phyloP scores from a whole-genome alignment of 2,113 vertebrate genomes.

The Baryphthengus martii region DNA sequence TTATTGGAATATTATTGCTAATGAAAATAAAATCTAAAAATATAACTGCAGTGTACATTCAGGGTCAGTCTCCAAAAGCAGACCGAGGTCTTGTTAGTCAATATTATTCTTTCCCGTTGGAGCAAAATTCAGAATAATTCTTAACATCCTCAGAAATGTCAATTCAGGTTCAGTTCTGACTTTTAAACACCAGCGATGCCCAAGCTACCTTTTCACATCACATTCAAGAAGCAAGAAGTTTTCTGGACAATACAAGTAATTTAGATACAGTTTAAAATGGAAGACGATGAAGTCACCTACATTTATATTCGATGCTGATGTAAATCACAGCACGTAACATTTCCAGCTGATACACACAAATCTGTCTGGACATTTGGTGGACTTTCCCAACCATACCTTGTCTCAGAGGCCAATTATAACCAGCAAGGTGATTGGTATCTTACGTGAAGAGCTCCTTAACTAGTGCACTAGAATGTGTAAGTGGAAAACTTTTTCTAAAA shows the following conservation, averaged over 20 bases:
- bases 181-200: neutral
- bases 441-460: neutral
- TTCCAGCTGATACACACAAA: conserved; percentile 12
- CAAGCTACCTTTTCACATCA: neutral
- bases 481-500: neutral
- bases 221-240: neutral
- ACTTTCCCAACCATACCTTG: neutral
- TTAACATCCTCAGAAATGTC: neutral
- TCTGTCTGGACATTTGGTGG: conserved; percentile 16
- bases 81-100: neutral
- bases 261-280: conserved; percentile 36
- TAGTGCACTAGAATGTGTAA: neutral
- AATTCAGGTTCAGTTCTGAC: neutral
- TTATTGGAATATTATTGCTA: neutral
- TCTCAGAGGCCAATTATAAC: neutral
- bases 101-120: neutral
- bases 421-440: neutral
- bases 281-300: conserved; percentile 3
- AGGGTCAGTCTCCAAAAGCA: neutral
- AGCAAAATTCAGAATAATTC: neutral
- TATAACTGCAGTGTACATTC: neutral
- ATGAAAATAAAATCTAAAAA: conserved; percentile 40
- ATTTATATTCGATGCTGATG: neutral
- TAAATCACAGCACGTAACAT: neutral
- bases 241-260: neutral